A percentile compares a stretch with the other conserved stretches of the same genome.
Conservation (phyloP, 2,113 vertebrate genomes). For the Mormoops blainvillei region DNA sequence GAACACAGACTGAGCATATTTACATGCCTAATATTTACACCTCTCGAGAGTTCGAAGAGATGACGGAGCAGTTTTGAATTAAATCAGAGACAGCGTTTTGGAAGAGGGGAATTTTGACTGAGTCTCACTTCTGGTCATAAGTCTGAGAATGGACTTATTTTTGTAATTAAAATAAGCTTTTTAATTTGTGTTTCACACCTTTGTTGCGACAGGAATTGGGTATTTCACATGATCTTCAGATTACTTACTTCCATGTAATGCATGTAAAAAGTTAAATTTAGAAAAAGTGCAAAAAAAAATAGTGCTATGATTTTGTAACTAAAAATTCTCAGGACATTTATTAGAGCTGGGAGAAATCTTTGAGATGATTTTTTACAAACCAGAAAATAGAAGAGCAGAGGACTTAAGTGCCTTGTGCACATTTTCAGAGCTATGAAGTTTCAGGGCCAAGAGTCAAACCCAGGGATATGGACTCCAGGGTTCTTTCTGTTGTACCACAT, state of each 20-base stretch:
- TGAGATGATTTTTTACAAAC: background rate
- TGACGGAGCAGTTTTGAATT: background rate
- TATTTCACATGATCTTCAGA: background rate
- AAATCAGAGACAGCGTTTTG: background rate
- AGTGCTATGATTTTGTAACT: background rate
- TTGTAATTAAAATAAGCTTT: slow-evolving; percentile 8
- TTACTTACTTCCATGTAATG: background rate
- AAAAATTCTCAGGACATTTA: background rate
- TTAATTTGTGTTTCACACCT: background rate
- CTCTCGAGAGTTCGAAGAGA: background rate
- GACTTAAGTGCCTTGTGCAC: background rate
- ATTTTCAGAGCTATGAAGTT: background rate
- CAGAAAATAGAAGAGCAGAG: background rate
- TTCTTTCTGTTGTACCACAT: background rate
- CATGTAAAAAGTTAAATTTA: background rate
- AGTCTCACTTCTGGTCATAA: background rate
- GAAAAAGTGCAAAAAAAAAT: background rate
- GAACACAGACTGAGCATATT: background rate
- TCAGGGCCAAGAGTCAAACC: background rate
- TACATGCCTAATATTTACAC: background rate
- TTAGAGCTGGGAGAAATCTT: background rate
- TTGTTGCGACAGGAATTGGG: background rate
- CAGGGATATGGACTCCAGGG: background rate
- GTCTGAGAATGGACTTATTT: background rate
- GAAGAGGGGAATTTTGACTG: background rate